Base-by-base conservation (phyloP, 2,888 invertebrate genomes). In the Noctua pronuba region DNA sequence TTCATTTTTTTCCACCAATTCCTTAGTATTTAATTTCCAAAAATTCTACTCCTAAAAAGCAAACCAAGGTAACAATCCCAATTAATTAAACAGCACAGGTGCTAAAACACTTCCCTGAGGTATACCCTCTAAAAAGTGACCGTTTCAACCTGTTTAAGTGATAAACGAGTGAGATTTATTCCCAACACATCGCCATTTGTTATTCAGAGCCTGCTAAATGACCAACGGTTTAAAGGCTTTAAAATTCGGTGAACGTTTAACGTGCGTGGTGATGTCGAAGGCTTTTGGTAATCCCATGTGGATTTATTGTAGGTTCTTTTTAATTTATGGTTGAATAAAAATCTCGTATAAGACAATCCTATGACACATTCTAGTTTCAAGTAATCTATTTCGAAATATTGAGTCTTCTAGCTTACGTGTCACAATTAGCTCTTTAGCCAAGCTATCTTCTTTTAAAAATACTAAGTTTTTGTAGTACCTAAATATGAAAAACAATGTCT, bases 131-230 rank as follows among this genome's bases (percentile, higher is more conserved):
- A 88, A 90, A 89, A 87, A 80, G 87, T 90, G 88, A 90, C 90
- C 89, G 86, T 88, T 87, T 86, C 67, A 81, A 86, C 76, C 92
- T 93, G 90, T 90, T 89, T 88, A 91, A 92, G 95, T 95, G 95
- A 95, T 95, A 95, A 95, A 93, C 91, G 93, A 86, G 80, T 75
- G 88, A 93, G 94, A 96, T 96, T 96, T 95, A 96, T 95, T 91
- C 90, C 79, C 88, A 86, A 88, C 93, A 88, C 91, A 90, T 86
- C 77, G 89, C 91, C 94, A 95, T 95, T 95, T 93, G 92, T 95
- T 94, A 92, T 86, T 88, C 91, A 88, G 93, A 85, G 92, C 92
- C 90, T 92, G 93, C 92, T 94, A 94, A 94, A 93, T 92, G 94
- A 66, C 75, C 82, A 77, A 82, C 81, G 77, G 76, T 86, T 88